Evolutionary conservation across 2,113 vertebrate species (phyloP).

Genomic region (Lepisosteus oculatus): DNA sequence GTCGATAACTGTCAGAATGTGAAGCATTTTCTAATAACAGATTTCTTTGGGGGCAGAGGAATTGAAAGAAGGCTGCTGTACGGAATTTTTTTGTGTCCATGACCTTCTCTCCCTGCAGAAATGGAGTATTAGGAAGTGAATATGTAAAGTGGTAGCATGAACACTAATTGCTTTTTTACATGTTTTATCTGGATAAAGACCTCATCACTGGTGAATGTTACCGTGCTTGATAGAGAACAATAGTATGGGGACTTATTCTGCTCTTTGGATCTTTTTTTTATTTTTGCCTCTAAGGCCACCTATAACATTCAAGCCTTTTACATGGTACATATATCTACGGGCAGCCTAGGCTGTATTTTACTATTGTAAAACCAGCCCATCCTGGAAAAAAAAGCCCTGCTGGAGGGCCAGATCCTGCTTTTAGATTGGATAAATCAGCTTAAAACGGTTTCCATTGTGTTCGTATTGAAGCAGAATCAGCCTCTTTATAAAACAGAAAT

Average conservation of each 20-base stretch:
- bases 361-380: constrained; percentile 3
- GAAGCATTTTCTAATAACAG: too few species aligned
- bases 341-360: constrained; percentile 1
- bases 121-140: too few species aligned
- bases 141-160: too few species aligned
- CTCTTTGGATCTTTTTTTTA: neutral
- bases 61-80: too few species aligned
- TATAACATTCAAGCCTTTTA: constrained; percentile 1
- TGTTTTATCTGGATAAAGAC: too few species aligned
- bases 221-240: too few species aligned
- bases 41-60: too few species aligned
- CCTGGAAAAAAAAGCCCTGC: constrained; percentile 15
- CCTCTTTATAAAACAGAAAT: neutral
- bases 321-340: neutral
- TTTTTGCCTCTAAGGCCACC: neutral
- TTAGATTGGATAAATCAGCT: constrained; percentile 18
- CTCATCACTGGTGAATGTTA: too few species aligned
- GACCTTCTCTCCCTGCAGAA: too few species aligned
- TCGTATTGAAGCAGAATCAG: neutral
- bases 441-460: constrained; percentile 7
- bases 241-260: neutral
- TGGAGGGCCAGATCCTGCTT: constrained; percentile 13
- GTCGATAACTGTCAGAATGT: too few species aligned
- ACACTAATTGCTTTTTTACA: too few species aligned
- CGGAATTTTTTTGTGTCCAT: too few species aligned